Conservation (phyloP, 2,113 vertebrate species). For the Phylloscopus trochilus region DNA sequence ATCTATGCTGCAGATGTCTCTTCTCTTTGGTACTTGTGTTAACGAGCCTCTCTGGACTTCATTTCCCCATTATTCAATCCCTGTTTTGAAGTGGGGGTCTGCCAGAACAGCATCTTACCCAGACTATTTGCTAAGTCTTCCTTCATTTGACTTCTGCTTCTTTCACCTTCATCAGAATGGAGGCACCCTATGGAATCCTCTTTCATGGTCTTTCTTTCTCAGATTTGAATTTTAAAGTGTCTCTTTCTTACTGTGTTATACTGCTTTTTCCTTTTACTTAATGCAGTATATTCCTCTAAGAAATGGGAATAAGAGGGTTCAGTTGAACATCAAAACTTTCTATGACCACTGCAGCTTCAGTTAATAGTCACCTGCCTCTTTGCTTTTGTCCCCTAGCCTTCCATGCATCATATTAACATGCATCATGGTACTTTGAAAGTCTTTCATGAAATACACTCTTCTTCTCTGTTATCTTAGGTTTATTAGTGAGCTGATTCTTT, state of each 20-base stretch:
- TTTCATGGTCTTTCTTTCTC: neutral
- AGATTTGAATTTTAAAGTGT: neutral
- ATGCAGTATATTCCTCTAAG: neutral
- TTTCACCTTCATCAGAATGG: neutral
- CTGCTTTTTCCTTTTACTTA: neutral
- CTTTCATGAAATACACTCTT: neutral
- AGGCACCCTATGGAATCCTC: neutral
- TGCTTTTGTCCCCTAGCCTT: neutral
- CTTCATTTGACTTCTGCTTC: neutral
- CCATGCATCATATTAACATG: neutral
- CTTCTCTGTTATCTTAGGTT: neutral
- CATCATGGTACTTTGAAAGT: neutral
- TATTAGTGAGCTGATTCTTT: neutral
- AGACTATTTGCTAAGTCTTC: neutral
- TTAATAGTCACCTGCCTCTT: neutral
- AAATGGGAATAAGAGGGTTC: neutral
- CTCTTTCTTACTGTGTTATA: neutral
- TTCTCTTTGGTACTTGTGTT: slow-evolving; percentile 8
- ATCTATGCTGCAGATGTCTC: slow-evolving; percentile 32
- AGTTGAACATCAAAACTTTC: neutral
- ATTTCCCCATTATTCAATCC: neutral
- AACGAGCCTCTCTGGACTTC: slow-evolving; percentile 55
- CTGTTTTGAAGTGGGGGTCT: neutral
- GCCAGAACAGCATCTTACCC: neutral
- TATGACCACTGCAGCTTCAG: neutral